Percentiles rank a stretch among this genome's conserved stretches.
phyloP scores from a whole-genome alignment of 2,888 invertebrate genomes.

The Onchidella celtica region DNA sequence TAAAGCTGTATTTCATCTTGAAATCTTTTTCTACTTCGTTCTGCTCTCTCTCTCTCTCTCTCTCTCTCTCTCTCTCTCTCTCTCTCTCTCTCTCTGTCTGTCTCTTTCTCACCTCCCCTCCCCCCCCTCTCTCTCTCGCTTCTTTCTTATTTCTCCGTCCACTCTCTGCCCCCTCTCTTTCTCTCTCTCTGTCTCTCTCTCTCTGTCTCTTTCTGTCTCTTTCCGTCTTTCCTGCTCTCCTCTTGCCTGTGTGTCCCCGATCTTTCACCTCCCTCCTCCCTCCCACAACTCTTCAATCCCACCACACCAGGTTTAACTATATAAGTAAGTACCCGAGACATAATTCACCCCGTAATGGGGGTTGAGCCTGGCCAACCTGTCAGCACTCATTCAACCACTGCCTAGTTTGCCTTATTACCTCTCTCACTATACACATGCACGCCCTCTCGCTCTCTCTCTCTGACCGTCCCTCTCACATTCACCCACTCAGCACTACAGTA shows the following conservation, averaged over 20 bases:
- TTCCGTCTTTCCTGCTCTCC: neutral
- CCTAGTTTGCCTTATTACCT: too few relatives aligned
- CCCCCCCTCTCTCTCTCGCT: neutral
- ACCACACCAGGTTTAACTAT: too few relatives aligned
- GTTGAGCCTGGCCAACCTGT: too few relatives aligned
- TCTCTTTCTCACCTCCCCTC: neutral
- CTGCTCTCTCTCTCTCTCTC: neutral
- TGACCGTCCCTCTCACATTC: too few relatives aligned
- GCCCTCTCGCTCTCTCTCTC: too few relatives aligned
- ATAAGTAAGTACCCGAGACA: too few relatives aligned
- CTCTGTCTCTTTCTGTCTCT: slow-evolving; percentile 17
- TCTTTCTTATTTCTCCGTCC: neutral
- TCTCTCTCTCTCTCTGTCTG: neutral
- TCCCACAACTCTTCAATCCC: too few relatives aligned
- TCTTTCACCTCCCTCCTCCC: neutral
- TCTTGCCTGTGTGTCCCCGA: neutral
- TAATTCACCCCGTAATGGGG: too few relatives aligned
- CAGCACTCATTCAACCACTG: too few relatives aligned
- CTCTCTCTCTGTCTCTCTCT: slow-evolving; percentile 26
- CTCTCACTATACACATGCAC: too few relatives aligned
- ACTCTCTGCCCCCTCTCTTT: neutral
- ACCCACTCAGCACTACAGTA: too few relatives aligned
- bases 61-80: neutral
- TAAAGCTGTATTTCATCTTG: too few relatives aligned
- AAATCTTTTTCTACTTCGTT: neutral